These are phyloP conservation scores for Anoplius nigerrimus DNA, from an alignment of 2,888 invertebrate species.

Conservation along the genomic window DNA sequence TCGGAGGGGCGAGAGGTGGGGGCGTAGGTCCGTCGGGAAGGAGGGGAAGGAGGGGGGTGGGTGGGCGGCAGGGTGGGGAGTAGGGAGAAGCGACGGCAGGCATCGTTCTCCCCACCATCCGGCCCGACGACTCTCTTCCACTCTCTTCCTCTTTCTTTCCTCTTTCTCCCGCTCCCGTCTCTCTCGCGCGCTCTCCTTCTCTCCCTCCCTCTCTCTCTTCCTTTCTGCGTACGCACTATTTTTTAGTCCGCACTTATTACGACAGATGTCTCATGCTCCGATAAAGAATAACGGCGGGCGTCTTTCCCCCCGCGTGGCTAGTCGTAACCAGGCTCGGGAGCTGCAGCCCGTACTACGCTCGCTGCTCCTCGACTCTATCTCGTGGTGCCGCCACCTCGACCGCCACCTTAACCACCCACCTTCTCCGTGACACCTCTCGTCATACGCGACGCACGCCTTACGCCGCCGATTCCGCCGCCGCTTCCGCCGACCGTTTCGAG, in stretches of 20 bases:
- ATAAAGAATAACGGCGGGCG: constrained; percentile 71
- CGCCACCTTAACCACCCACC: no score
- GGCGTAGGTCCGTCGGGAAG: neutral
- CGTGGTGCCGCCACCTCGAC: constrained; percentile 41
- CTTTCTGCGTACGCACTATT: constrained; percentile 77
- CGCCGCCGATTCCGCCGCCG: constrained; percentile 29
- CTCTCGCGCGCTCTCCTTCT: constrained; percentile 30
- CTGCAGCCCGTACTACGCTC: constrained; percentile 48
- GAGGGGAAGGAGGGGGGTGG: constrained; percentile 28
- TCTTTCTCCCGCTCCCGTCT: constrained; percentile 30
- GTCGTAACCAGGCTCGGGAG: constrained; percentile 63
- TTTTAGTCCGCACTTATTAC: constrained; percentile 81
- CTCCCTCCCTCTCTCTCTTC: constrained; percentile 64
- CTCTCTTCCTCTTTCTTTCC: constrained; percentile 43
- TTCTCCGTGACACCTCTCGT: no score
- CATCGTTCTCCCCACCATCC: constrained; percentile 56
- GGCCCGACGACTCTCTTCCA: constrained; percentile 21
- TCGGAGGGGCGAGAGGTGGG: constrained; percentile 18
- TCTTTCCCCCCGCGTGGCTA: constrained; percentile 52
- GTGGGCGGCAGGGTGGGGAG: constrained; percentile 28
- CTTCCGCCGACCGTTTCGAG: constrained; percentile 8
- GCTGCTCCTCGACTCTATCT: constrained; percentile 46
- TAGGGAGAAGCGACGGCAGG: constrained; percentile 50
- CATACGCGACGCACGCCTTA: no score
- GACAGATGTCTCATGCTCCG: constrained; percentile 80